Base-by-base conservation (phyloP, 2,888 invertebrate species). In the Chloroclysta siterata region DNA sequence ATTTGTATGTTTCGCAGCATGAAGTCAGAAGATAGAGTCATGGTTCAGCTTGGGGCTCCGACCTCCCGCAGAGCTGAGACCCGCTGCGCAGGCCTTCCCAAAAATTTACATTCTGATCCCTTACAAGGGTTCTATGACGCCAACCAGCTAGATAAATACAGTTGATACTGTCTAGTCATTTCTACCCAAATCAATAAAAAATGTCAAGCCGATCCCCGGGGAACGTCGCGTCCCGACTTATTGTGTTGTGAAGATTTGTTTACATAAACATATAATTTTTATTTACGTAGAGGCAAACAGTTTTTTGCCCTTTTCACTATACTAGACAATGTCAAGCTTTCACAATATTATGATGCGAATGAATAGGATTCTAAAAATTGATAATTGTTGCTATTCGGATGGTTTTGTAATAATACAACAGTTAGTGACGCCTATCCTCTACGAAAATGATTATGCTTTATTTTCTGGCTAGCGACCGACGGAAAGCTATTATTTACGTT, bases 1-100 rank as follows among this genome's bases (percentile, higher is more conserved):
- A 84, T 90, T 90, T 79, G 84, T 88, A 85, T 92, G 92, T 93
- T 87, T 84, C 92, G 78, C 92, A 90, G 92, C 92, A 81, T 92
- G 92, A 78, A 74, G 87, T 77, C 82, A 39, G 85, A 86, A 83
- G 87, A 87, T 84, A 85, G 81, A 83, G 82, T 77, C 83, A 83
- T 82, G 85, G 83, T 77, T 80, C 76, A 78, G 70, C 79, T 79
- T 76, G 80, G 75, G 74, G 78, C 61, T 62, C 70, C 65, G 79
- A 74, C 80, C 83, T 79, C 92, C 91, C 79, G 90, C 74, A 73
- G 91, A 53, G 90, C 66, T 64, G 56, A 68, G 71, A 75, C 79
- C 78, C 77, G 81, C 83, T 81, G 79, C 72, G 78, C 69, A 74
- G 81, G 74, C 83, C 84, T 84, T 76, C 76, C 75, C 78, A 78